Percentiles rank a stretch among this genome's conserved stretches.
These are phyloP conservation scores for Venturia canescens DNA, from an alignment of 1,140 invertebrate species.

Conservation along the genomic window DNA sequence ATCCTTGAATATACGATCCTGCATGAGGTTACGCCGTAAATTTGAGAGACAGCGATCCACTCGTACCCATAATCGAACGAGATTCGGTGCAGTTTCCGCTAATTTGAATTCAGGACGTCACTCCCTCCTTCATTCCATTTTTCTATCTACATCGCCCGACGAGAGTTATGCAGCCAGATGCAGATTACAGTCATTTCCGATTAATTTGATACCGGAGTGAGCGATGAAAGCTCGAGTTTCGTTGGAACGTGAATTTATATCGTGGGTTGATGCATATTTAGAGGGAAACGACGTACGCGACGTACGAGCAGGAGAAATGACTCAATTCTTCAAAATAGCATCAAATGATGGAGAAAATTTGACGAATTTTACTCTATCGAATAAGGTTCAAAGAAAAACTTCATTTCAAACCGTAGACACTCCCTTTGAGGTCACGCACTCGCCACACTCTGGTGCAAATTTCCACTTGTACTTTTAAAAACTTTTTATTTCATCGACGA, in stretches of 20 bases:
- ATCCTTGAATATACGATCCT: background rate
- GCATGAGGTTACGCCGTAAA: background rate
- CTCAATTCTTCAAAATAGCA: background rate
- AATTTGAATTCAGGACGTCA: constrained; percentile 46
- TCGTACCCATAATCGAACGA: constrained; percentile 23
- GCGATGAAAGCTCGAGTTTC: background rate
- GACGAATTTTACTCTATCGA: background rate
- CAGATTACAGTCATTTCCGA: constrained; percentile 53
- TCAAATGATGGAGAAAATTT: background rate
- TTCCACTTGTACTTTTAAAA: too few species aligned
- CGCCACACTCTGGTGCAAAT: too few species aligned
- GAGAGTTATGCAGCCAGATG: constrained; percentile 35
- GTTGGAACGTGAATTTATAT: constrained; percentile 12
- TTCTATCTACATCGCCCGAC: constrained; percentile 12
- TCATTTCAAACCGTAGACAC: too few species aligned
- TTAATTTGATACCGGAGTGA: constrained; percentile 45
- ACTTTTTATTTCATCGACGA: too few species aligned
- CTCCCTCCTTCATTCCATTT: constrained; percentile 14
- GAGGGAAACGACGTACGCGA: background rate
- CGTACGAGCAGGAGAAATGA: background rate
- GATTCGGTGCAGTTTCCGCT: constrained; percentile 51
- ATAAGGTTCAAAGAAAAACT: too few species aligned
- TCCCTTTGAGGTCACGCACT: too few species aligned
- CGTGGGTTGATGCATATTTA: background rate
- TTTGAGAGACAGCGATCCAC: background rate